Evolutionary conservation across 2,113 vertebrate species (phyloP).

Genomic region (Calyptomena viridis): DNA sequence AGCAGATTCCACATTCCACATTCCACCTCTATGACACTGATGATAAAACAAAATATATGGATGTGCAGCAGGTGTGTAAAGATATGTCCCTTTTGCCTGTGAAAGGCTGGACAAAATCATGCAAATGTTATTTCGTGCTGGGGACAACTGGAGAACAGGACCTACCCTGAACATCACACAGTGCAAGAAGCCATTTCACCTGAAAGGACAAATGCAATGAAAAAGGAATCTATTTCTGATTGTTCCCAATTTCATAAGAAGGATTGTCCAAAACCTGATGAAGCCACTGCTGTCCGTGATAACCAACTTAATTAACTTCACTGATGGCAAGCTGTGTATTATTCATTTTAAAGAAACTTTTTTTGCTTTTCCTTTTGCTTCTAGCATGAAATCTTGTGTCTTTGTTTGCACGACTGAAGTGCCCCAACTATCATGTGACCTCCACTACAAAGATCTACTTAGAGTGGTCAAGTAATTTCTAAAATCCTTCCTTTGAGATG

Average conservation of each 20-base stretch:
- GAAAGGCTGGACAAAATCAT: background rate
- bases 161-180: background rate
- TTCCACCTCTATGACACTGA: background rate
- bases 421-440: background rate
- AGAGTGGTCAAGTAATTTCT: background rate
- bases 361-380: background rate
- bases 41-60: background rate
- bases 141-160: background rate
- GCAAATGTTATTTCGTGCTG: background rate
- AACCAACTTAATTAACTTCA: background rate
- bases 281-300: background rate
- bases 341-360: background rate
- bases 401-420: background rate
- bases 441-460: background rate
- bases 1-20: constrained; percentile 27
- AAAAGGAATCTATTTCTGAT: background rate
- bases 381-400: background rate
- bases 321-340: background rate
- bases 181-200: background rate
- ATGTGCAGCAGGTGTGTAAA: constrained; percentile 9
- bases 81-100: background rate
- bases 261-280: background rate
- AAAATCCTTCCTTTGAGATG: background rate
- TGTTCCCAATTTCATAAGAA: background rate
- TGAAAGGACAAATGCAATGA: background rate